Conservation (phyloP, 2,113 vertebrate genomes). For the Perognathus longimembris region DNA sequence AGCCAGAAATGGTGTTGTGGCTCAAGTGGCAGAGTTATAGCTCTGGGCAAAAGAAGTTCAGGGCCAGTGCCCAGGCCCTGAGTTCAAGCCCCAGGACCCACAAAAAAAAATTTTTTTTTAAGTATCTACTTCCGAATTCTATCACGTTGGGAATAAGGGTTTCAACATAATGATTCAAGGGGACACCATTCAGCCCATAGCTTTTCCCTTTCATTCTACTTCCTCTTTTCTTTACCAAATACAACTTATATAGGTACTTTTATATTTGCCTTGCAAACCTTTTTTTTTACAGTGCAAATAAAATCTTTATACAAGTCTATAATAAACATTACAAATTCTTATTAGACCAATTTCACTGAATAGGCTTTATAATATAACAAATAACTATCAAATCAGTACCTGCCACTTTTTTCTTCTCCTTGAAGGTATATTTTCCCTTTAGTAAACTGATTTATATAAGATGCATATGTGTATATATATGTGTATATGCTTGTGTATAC, state of each 20-base stretch:
- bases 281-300: conserved; percentile 40
- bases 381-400: not conserved
- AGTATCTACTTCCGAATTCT: not conserved
- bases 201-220: not conserved
- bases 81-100: too few species aligned
- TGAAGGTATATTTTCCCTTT: not conserved
- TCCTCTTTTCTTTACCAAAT: conserved; percentile 21
- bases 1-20: too few species aligned
- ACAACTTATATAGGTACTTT: not conserved
- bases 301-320: conserved; percentile 7
- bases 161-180: not conserved
- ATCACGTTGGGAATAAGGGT: not conserved
- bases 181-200: not conserved
- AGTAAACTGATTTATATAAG: not conserved
- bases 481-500: not conserved
- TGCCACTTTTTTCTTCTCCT: not conserved
- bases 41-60: too few species aligned
- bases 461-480: not conserved
- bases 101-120: too few species aligned
- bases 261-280: not conserved
- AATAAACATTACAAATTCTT: not conserved
- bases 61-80: too few species aligned
- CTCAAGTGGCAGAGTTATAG: too few species aligned
- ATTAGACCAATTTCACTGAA: conserved; percentile 6
- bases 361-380: not conserved